These are phyloP conservation scores for Hoplodrina ambigua DNA, from an alignment of 2,888 invertebrate species.

Conservation along the genomic window DNA sequence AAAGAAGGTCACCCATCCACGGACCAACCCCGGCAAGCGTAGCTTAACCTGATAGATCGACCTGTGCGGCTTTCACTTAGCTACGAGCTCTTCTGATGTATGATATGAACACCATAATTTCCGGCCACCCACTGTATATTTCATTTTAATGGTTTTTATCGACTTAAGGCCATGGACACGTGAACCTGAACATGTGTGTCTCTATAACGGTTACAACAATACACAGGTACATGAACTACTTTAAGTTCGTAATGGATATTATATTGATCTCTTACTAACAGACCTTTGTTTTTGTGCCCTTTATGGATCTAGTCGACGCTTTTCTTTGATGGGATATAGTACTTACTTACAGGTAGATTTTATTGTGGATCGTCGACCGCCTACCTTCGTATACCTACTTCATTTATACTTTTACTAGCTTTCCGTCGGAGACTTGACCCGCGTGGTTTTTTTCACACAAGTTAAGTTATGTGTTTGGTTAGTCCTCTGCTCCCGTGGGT, in stretches of 20 bases:
- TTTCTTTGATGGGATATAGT: constrained; percentile 4
- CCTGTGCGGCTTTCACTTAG: too few species aligned
- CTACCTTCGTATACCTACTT: too few species aligned
- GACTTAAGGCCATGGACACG: background rate
- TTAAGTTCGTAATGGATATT: constrained; percentile 43
- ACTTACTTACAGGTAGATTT: background rate
- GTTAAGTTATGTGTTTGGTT: too few species aligned
- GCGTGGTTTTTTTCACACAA: too few species aligned
- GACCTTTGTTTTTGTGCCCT: constrained; percentile 31
- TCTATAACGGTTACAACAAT: background rate
- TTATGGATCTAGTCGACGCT: background rate
- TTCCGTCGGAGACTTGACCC: too few species aligned
- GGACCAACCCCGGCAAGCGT: too few species aligned
- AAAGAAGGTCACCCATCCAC: too few species aligned
- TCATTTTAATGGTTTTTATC: background rate
- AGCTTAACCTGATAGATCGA: too few species aligned
- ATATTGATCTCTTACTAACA: constrained; percentile 33
- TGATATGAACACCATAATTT: background rate
- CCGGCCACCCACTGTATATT: background rate
- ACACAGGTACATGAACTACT: constrained; percentile 4
- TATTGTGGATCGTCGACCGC: background rate
- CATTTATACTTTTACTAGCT: too few species aligned
- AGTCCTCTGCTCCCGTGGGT: too few species aligned
- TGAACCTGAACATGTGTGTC: background rate
- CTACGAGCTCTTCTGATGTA: too few species aligned